These are phyloP conservation scores for Rana temporaria DNA, from an alignment of 2,113 vertebrate species.

Conservation along the genomic window DNA sequence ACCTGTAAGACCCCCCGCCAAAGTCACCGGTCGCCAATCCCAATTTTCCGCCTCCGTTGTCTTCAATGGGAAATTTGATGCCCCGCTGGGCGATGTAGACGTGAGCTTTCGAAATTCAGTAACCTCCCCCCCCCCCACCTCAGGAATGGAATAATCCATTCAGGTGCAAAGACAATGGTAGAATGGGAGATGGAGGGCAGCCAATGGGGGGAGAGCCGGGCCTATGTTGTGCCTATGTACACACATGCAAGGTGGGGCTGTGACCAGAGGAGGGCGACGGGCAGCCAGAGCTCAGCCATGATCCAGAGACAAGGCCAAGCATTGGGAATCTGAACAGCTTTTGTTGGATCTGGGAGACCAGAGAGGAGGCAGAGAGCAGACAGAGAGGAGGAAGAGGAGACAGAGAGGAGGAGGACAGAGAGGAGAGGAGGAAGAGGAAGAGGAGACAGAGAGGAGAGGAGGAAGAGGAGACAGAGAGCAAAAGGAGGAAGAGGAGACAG, in stretches of 20 bases:
- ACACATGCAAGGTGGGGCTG: conserved; percentile 11
- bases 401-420: no score
- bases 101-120: neutral
- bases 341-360: neutral
- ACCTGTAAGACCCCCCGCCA: neutral
- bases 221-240: neutral
- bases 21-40: neutral
- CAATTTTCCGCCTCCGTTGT: no score
- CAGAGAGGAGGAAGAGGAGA: no score
- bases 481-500: no score
- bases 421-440: no score
- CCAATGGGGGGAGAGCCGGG: conserved; percentile 14
- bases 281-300: neutral
- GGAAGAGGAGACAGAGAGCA: no score
- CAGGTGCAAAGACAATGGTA: conserved; percentile 51
- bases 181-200: conserved; percentile 23
- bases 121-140: neutral
- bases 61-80: no score
- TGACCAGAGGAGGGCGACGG: neutral
- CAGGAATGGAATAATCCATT: conserved; percentile 46
- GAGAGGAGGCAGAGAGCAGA: neutral
- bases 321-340: neutral
- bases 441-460: no score
- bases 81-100: neutral
- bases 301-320: neutral